Base-by-base conservation (phyloP, 2,888 invertebrate species). In the Blera fallax region DNA sequence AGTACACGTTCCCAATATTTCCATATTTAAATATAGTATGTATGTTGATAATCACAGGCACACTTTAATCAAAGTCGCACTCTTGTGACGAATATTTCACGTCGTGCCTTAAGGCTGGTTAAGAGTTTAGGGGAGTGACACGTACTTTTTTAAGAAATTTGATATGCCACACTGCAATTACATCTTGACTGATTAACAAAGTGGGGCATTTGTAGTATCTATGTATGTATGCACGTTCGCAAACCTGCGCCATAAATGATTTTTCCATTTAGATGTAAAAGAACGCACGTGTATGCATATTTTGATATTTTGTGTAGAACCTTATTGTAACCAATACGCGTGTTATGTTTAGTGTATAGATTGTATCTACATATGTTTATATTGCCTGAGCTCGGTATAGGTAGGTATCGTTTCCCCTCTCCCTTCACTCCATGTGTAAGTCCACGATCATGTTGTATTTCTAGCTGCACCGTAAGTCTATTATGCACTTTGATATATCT, bases 401-500 rank as follows among this genome's bases (percentile, higher is more conserved):
- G 37, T 65, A 76, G 76, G 76, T 76, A 77, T 50, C 32, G 40
- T 40, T 67, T 50, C 11, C 18, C 45, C 40, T n/a, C 45, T 8
- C 6, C 18, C 3, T 18, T 4, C 62, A 56, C 7, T 69, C 29
- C 37, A 77, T 50, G 27, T 69, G 67, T 52, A 67, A 76, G 76
- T 48, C 65, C 76, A 65, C 65, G 11, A 48, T 48, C 64, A 65
- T 45, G 52, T 43, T 69, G 54, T 37, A 64, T 56, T 76, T 45
- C 58, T 40, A 58, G 18, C 56, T 50, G 50, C 69, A 84, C 64
- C 50, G 74, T 84, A 79, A 84, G 74, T 79, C 73, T 74, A 21
- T 54, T 56, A 58, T 70, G 84, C 79, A 84, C 84, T 48, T 72
- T 48, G 16, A 45, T 56, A 62, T 69, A 84, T 73, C 67, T 67